Evolutionary conservation across 2,888 invertebrate species (phyloP), one percentile per base, ranked within the genome.

Genomic region (Diadegma fenestrale): DNA sequence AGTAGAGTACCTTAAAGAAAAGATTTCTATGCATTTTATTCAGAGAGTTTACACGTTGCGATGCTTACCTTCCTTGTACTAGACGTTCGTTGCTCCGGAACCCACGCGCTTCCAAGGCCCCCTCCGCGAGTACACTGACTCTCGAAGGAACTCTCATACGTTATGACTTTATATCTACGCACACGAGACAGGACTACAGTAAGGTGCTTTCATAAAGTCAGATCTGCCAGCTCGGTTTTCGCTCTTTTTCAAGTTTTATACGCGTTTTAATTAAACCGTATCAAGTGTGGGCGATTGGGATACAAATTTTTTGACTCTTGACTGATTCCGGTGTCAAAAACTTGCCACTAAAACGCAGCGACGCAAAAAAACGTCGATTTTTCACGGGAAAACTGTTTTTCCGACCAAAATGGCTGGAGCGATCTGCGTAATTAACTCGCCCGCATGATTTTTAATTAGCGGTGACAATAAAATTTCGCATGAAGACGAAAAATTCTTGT

Each of bases 1-100:
- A 45, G 51, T 30, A 30, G n/a, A 71, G 51, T 63, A 66, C 26
- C 73, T 58, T 64, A 76, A 83, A 58, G 64, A 76, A 84, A 84
- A 76, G 30, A 76, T 84, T 83, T 80, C 76, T 76, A 84, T 84
- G 71, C 76, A 80, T 79, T 33, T 83, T 63, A 63, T 75, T 30
- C 12, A n/a, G 33, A 48, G 68, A 58, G 45, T 45, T 69, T 72
- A 76, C 75, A 33, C 69, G 72, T 19, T 54, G n/a, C n/a, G 61
- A 78, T 54, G 66, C 41, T 77, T 79, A 71, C 82, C 76, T 72
- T 72, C 76, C 63, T 68, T 72, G 48, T 69, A 30, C 58, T 66
- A 77, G 54, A 85, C 85, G 85, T 85, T 85, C 85, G 80, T 80
- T 85, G 85, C 85, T 80, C 85, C 76, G 85, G 69, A 85, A 82